A percentile compares a stretch with the other conserved stretches of the same genome.
Evolutionary conservation across 2,113 vertebrate species (phyloP).

Genomic region (Pseudorhombus dupliciocellatus): DNA sequence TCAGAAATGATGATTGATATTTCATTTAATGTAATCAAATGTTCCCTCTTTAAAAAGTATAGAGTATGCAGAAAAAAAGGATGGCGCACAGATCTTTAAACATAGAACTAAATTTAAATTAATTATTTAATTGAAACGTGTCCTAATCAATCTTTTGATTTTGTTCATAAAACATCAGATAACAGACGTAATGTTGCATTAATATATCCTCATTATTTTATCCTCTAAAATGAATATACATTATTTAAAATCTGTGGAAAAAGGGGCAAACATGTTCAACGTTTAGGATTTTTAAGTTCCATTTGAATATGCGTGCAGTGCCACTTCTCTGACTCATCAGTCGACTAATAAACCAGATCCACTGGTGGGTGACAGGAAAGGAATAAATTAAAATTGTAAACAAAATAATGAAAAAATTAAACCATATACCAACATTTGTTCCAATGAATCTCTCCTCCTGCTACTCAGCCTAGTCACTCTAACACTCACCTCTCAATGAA

Average conservation of each 20-base stretch:
- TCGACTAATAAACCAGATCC: neutral
- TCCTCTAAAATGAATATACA: no score
- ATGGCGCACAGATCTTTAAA: no score
- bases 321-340: neutral
- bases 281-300: constrained; percentile 24
- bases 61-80: no score
- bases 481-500: neutral
- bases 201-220: no score
- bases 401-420: constrained; percentile 5
- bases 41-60: no score
- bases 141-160: no score
- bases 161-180: no score
- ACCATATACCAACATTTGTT: constrained; percentile 31
- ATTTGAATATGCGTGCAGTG: constrained; percentile 31
- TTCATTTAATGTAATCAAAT: no score
- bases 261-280: neutral
- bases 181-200: no score
- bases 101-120: no score
- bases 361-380: neutral
- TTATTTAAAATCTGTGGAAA: constrained; percentile 7
- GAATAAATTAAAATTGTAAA: neutral
- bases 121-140: no score
- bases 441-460: constrained; percentile 3
- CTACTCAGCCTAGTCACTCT: neutral
- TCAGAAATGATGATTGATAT: no score